Conservation (phyloP, 2,797 vertebrate genomes). For the Neoniphon sammara region DNA sequence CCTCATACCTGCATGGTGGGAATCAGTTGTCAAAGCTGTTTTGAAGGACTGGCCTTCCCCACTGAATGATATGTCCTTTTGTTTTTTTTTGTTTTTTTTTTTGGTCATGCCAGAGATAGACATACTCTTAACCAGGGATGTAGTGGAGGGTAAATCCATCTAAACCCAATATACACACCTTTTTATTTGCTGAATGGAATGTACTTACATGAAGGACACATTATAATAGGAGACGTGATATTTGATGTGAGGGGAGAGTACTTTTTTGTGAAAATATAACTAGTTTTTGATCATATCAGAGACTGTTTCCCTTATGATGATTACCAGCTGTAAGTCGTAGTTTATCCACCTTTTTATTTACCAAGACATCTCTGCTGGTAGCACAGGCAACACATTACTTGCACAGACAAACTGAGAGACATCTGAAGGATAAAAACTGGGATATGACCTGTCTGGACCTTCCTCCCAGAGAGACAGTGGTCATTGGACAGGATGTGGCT, state of each 20-base stretch:
- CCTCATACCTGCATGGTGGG: too few species aligned
- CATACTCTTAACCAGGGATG: neutral
- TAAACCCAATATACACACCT: conserved; percentile 15
- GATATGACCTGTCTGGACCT: conserved; percentile 6
- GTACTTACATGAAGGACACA: neutral
- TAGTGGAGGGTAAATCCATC: conserved; percentile 15
- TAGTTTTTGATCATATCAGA: too few species aligned
- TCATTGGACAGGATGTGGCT: conserved; percentile 56
- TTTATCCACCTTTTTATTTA: conserved; percentile 17
- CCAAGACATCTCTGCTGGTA: neutral
- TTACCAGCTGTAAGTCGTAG: conserved; percentile 4
- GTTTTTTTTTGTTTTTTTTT: conserved; percentile 3
- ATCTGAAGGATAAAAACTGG: conserved; percentile 20
- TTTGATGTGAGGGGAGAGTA: too few species aligned
- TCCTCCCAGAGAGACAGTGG: conserved; percentile 20
- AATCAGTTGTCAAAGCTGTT: too few species aligned
- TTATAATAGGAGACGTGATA: conserved; percentile 7
- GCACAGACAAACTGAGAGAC: conserved; percentile 13
- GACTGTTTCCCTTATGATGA: conserved; percentile 3
- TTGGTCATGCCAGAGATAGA: neutral
- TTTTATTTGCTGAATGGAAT: conserved; percentile 5
- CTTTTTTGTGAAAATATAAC: too few species aligned
- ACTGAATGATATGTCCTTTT: neutral
- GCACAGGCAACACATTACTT: too few species aligned
- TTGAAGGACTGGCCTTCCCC: too few species aligned